A percentile compares a stretch with the other conserved stretches of the same genome.
Evolutionary conservation across 2,113 vertebrate species (phyloP).

Genomic region (Tyrannus savana): DNA sequence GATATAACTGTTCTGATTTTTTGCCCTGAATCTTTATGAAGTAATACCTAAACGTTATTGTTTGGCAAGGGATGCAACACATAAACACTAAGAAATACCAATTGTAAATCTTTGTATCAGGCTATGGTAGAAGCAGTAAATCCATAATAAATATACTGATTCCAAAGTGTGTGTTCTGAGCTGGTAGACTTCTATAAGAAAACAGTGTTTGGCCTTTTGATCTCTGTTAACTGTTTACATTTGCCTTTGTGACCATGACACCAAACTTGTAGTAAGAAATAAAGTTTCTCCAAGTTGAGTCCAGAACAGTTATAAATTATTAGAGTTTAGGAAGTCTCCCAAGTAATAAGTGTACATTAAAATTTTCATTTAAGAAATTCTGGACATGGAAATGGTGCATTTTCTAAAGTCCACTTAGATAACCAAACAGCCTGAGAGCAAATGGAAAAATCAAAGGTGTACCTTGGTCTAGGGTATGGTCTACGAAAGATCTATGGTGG

Average conservation of each 20-base stretch:
- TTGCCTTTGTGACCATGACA: background rate
- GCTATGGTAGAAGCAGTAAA: background rate
- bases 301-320: background rate
- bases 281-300: background rate
- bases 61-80: background rate
- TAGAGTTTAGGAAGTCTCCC: background rate
- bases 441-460: background rate
- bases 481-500: background rate
- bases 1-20: background rate
- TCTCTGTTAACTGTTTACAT: background rate
- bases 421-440: background rate
- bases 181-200: background rate
- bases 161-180: background rate
- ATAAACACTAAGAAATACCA: background rate
- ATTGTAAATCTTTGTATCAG: background rate
- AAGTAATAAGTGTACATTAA: background rate
- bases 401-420: background rate
- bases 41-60: background rate
- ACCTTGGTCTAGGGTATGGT: fast-evolving
- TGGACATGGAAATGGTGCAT: background rate
- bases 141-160: background rate
- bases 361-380: background rate
- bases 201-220: background rate
- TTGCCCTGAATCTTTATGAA: background rate
- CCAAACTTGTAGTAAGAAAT: background rate